A percentile compares a stretch with the other conserved stretches of the same genome.
Evolutionary conservation across 2,888 invertebrate genomes (phyloP).

Genomic region (Drosophila tanythrix): DNA sequence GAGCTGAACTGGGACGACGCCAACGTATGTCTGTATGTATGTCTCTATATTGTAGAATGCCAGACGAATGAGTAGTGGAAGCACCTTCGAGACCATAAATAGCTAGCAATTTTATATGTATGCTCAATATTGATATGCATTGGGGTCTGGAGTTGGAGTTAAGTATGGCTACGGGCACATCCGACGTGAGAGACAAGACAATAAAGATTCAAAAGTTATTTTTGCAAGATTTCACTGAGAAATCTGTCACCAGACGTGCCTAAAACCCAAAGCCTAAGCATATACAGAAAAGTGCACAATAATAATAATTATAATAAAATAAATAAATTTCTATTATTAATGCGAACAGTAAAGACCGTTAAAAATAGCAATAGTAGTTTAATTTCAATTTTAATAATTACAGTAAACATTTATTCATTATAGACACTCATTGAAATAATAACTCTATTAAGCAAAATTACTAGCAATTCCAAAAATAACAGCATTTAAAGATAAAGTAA

Average conservation of each 20-base stretch:
- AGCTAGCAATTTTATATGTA: constrained; percentile 26
- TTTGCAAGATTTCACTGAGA: constrained; percentile 12
- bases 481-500: not conserved
- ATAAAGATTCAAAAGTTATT: constrained; percentile 32
- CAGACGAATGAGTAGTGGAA: constrained; percentile 55
- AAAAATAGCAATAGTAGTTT: not conserved
- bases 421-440: constrained; percentile 13
- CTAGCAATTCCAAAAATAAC: constrained; percentile 6
- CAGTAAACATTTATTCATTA: not conserved
- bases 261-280: not conserved
- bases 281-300: not conserved
- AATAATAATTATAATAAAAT: not conserved
- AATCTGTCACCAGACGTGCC: constrained; percentile 31
- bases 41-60: constrained; percentile 47
- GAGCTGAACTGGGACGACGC: constrained; percentile 61
- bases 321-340: not conserved
- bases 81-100: constrained; percentile 38
- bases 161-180: constrained; percentile 21
- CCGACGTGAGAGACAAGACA: constrained; percentile 23
- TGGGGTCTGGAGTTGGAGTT: constrained; percentile 36
- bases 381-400: not conserved
- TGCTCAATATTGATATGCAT: constrained; percentile 38
- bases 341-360: not conserved
- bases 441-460: constrained; percentile 12
- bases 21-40: constrained; percentile 20